Evolutionary conservation across 2,797 vertebrate species (phyloP).

Genomic region (Fringilla coelebs): DNA sequence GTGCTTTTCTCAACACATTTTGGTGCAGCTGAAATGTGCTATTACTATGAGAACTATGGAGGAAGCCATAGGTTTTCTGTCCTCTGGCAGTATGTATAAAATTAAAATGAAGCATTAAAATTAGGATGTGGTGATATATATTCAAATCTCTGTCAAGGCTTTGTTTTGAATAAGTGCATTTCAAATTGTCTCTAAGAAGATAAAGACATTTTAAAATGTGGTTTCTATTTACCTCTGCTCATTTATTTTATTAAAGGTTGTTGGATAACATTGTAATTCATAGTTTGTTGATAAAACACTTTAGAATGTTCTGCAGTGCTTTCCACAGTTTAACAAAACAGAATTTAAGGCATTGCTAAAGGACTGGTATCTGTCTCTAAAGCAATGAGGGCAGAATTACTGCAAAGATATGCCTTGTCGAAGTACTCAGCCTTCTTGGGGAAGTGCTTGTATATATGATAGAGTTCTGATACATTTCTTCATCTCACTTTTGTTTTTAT

Average conservation of each 20-base stretch:
- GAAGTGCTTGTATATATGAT: conserved; percentile 32
- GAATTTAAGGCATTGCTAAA: conserved; percentile 12
- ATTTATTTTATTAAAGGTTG: neutral
- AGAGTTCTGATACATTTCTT: conserved; percentile 29
- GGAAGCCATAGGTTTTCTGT: neutral
- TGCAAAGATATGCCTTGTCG: conserved; percentile 22
- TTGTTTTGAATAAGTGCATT: neutral
- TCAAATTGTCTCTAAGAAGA: neutral
- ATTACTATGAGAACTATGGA: neutral
- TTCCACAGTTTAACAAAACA: neutral
- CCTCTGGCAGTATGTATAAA: neutral
- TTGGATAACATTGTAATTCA: neutral
- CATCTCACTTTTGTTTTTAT: conserved; percentile 58
- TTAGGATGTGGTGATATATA: neutral
- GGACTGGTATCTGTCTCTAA: conserved; percentile 25
- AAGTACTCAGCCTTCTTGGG: neutral
- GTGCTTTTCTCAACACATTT: neutral
- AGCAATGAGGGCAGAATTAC: conserved; percentile 53
- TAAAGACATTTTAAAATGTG: neutral
- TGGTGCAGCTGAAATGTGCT: neutral
- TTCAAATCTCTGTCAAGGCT: neutral
- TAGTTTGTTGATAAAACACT: neutral
- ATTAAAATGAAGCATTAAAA: neutral
- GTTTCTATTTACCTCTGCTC: neutral
- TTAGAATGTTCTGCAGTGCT: neutral